Conservation (phyloP, 2,113 vertebrate genomes). For the Aspidoscelis tigris region DNA sequence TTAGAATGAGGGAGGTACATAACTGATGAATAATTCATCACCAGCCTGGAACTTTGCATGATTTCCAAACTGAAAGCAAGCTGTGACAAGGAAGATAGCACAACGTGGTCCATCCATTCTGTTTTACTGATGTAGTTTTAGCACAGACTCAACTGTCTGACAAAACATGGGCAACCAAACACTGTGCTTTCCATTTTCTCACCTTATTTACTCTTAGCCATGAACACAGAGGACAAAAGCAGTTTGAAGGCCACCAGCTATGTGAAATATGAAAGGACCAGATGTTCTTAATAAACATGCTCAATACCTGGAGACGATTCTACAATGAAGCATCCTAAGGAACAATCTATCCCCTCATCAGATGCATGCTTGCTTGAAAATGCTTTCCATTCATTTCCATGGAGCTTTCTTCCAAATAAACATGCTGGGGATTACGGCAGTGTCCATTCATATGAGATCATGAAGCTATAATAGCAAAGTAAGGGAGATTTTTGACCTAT, state of each 20-base stretch:
- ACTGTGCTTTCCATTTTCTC: neutral
- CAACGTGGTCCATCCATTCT: neutral
- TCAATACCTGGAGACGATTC: neutral
- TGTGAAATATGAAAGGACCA: neutral
- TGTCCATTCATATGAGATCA: neutral
- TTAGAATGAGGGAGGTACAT: too few species aligned
- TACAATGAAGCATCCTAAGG: neutral
- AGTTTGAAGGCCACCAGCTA: neutral
- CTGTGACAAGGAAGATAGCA: neutral
- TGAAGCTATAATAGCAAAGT: neutral
- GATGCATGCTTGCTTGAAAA: neutral
- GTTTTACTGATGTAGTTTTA: neutral
- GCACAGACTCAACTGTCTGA: neutral
- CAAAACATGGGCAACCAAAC: neutral
- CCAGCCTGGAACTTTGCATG: too few species aligned
- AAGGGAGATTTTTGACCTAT: neutral
- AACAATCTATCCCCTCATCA: neutral
- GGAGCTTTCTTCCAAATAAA: constrained; percentile 3
- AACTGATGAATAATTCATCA: too few species aligned
- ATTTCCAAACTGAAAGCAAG: too few species aligned
- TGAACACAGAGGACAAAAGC: neutral
- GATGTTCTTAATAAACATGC: neutral
- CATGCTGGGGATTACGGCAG: neutral
- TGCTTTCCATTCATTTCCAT: neutral
- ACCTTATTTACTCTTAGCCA: neutral